Conservation (phyloP, 2,113 vertebrate genomes). For the Protomyctophum bolini region DNA sequence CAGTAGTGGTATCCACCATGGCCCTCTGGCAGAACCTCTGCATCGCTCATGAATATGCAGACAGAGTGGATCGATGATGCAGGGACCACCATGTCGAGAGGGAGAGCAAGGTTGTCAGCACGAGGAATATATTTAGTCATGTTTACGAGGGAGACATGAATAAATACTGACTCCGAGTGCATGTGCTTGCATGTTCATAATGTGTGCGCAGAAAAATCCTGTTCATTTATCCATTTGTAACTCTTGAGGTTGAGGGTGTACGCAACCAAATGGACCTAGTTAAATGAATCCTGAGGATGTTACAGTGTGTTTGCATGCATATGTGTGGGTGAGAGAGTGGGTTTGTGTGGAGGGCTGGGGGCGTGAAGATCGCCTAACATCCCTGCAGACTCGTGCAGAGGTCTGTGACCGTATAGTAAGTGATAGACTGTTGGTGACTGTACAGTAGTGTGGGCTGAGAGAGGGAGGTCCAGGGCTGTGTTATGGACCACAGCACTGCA, state of each 20-base stretch:
- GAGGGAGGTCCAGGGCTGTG: too few relatives aligned
- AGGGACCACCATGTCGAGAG: conserved; percentile 8
- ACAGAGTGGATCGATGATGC: conserved; percentile 23
- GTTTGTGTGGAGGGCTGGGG: too few relatives aligned
- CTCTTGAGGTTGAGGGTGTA: neutral
- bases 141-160: conserved; percentile 6
- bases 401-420: neutral
- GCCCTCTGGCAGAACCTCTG: conserved; percentile 14
- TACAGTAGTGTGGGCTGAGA: too few relatives aligned
- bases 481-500: neutral
- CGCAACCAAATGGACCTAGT: too few relatives aligned
- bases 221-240: too few relatives aligned
- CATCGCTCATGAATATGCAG: conserved; percentile 50
- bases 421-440: too few relatives aligned
- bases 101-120: conserved; percentile 8
- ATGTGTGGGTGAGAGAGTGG: neutral
- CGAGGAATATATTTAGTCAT: conserved; percentile 22
- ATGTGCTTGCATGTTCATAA: neutral
- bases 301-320: neutral
- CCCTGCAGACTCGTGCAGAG: neutral
- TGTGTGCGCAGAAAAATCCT: too few relatives aligned
- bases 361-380: too few relatives aligned
- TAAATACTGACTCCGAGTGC: neutral
- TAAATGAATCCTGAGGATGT: too few relatives aligned
- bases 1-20: conserved; percentile 6